These are phyloP conservation scores for Pangasius sanitwongsei DNA, from an alignment of 2,797 vertebrate genomes.

Conservation along the genomic window DNA sequence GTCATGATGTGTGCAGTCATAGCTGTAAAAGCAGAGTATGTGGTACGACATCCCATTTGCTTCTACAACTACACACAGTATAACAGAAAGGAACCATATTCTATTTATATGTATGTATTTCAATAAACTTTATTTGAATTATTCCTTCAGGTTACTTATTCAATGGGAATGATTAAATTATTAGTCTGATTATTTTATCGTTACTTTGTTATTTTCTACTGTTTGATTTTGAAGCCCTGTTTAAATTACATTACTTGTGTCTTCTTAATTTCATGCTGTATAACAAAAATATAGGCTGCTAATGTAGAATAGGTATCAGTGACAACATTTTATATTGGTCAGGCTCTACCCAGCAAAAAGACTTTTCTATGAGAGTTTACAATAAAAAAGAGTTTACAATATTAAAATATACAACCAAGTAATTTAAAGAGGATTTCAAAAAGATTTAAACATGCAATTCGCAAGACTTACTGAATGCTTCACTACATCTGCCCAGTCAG, in stretches of 20 bases:
- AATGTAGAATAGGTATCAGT: background rate
- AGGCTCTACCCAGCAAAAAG: background rate
- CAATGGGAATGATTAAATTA: background rate
- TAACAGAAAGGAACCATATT: background rate
- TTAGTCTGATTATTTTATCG: background rate
- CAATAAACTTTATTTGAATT: background rate
- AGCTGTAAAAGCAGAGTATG: background rate
- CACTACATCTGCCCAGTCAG: constrained; percentile 91
- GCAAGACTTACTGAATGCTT: constrained; percentile 89
- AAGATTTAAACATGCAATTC: background rate
- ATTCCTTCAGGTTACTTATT: background rate
- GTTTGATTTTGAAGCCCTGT: background rate
- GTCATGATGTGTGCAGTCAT: background rate
- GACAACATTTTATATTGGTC: background rate
- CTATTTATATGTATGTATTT: background rate
- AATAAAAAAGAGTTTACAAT: background rate
- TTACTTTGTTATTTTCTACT: background rate
- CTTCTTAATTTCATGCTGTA: background rate
- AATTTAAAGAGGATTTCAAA: background rate
- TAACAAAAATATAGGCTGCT: background rate
- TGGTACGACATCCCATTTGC: background rate
- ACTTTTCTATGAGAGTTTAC: too few species aligned
- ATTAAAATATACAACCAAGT: background rate
- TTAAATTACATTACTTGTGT: background rate
- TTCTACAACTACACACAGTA: background rate